A percentile compares a stretch with the other conserved stretches of the same genome.
These are phyloP conservation scores for Pristionchus arcanus DNA, from an alignment of 2,888 invertebrate species.

Conservation along the genomic window DNA sequence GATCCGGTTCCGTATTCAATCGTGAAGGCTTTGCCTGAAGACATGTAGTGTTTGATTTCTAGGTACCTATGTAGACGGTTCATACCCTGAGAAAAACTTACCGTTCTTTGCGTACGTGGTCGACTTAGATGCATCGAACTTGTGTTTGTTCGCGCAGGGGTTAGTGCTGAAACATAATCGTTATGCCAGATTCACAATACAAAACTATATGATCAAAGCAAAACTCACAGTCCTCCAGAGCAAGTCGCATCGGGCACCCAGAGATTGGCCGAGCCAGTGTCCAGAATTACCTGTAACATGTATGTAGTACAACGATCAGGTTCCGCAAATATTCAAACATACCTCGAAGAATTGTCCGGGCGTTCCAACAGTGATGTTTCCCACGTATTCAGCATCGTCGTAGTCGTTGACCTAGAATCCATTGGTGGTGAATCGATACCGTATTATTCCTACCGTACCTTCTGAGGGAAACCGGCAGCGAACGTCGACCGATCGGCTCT, in stretches of 20 bases:
- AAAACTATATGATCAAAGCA: background rate
- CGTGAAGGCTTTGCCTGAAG: no score
- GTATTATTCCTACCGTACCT: background rate
- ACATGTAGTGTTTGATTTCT: no score
- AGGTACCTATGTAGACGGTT: no score
- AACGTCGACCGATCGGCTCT: background rate
- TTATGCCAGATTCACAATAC: background rate
- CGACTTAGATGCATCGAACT: constrained; percentile 92
- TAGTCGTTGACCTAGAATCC: background rate
- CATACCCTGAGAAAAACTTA: constrained; percentile 84
- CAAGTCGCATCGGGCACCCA: constrained; percentile 70
- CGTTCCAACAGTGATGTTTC: background rate
- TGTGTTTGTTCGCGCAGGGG: constrained; percentile 81
- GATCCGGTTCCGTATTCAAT: constrained; percentile 91
- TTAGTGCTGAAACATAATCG: constrained; percentile 6
- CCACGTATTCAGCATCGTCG: background rate
- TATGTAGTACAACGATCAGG: no score
- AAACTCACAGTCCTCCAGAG: constrained; percentile 24
- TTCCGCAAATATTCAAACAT: background rate
- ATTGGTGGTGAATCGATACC: background rate
- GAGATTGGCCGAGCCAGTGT: constrained; percentile 72
- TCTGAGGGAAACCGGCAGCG: background rate
- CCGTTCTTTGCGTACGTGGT: constrained; percentile 90
- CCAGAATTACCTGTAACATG: constrained; percentile 66
- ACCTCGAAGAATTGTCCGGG: background rate